Conservation (phyloP, 1,140 invertebrate species). For the Drosophila prosaltans region DNA sequence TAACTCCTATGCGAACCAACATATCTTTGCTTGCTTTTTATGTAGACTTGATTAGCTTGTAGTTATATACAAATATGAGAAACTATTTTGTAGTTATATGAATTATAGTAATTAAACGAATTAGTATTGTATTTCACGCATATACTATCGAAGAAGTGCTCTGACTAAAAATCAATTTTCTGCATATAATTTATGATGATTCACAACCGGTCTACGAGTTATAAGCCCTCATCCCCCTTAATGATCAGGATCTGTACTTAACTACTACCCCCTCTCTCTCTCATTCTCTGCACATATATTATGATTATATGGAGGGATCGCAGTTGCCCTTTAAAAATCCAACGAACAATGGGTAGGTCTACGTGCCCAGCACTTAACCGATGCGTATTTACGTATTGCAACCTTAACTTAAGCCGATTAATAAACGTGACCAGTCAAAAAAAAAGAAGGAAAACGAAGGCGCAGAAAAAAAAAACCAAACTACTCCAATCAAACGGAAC, state of each 20-base stretch:
- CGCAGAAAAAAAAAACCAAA: no score
- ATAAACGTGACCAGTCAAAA: conserved; percentile 70
- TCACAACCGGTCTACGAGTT: background rate
- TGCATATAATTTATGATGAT: background rate
- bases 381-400: conserved; percentile 47
- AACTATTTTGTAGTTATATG: conserved; percentile 23
- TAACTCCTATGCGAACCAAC: conserved; percentile 61
- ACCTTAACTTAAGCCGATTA: conserved; percentile 67
- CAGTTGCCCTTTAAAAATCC: conserved; percentile 43
- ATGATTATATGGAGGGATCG: conserved; percentile 33
- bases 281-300: conserved; percentile 41
- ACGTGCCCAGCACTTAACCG: conserved; percentile 54
- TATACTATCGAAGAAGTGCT: conserved; percentile 34
- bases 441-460: conserved; percentile 21
- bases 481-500: conserved; percentile 25
- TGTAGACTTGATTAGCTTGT: conserved; percentile 77
- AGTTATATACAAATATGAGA: conserved; percentile 46
- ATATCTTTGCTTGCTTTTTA: conserved; percentile 71
- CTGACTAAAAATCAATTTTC: background rate
- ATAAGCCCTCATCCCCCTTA: conserved; percentile 1
- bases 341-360: conserved; percentile 52
- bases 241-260: conserved; percentile 22
- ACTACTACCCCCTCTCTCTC: background rate
- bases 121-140: conserved; percentile 25
- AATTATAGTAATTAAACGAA: conserved; percentile 58